A percentile compares a stretch with the other conserved stretches of the same genome.
Evolutionary conservation across 2,113 vertebrate genomes (phyloP).

Genomic region (Galbula dea): DNA sequence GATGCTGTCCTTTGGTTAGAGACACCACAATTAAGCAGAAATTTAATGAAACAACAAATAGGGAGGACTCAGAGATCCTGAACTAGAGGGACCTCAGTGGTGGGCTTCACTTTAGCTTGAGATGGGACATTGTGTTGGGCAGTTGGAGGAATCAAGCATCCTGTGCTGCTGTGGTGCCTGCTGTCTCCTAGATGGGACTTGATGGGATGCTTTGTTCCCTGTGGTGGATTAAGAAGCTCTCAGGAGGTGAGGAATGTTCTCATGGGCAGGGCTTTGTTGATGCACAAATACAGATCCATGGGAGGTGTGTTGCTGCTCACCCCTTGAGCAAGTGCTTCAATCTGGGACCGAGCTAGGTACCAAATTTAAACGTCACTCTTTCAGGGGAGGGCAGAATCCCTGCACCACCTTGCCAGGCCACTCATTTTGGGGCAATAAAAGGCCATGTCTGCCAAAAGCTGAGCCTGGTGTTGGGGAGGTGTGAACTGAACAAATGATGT

Average conservation of each 20-base stretch:
- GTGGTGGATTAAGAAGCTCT: background rate
- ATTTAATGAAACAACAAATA: background rate
- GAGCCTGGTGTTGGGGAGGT: background rate
- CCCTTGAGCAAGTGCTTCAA: background rate
- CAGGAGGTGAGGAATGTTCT: background rate
- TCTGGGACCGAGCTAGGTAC: background rate
- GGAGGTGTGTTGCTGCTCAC: background rate
- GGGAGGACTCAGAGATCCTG: background rate
- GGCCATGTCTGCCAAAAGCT: background rate
- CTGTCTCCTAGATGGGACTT: background rate
- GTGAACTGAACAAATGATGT: background rate
- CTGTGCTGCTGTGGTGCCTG: accelerated
- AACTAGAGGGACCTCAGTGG: background rate
- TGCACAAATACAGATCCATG: no score
- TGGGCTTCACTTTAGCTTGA: background rate
- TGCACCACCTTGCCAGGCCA: background rate
- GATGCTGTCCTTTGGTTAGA: background rate
- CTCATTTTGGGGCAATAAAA: background rate
- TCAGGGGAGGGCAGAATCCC: background rate
- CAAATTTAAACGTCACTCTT: background rate
- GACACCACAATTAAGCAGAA: background rate
- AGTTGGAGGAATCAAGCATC: background rate
- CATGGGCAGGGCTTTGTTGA: background rate
- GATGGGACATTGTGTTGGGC: background rate
- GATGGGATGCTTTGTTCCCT: background rate